Evolutionary conservation across 1,140 invertebrate genomes (phyloP).

Genomic region (Medauroidea extradentata): DNA sequence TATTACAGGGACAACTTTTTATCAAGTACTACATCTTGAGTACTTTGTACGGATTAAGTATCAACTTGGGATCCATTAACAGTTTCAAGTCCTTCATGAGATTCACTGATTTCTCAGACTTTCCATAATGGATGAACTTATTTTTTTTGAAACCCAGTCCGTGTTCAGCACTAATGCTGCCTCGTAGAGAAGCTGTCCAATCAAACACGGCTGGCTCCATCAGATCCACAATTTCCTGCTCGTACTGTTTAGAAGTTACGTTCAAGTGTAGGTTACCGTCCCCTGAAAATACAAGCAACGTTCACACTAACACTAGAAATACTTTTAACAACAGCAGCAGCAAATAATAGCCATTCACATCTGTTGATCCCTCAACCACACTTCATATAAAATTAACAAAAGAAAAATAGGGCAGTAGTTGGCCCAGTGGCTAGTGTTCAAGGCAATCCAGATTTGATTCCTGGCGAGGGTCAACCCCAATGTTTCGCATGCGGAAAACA

Average conservation of each 20-base stretch:
- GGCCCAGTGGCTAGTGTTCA: too few species aligned
- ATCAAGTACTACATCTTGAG: conserved; percentile 38
- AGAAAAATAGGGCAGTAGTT: too few species aligned
- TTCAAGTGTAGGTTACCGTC: conserved; percentile 93
- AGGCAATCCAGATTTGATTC: too few species aligned
- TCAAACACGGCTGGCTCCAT: conserved; percentile 92
- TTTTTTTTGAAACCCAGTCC: conserved; percentile 92
- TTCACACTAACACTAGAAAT: too few species aligned
- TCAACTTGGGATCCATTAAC: conserved; percentile 86
- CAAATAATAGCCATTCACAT: too few species aligned
- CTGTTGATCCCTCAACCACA: too few species aligned
- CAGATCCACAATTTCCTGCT: conserved; percentile 57
- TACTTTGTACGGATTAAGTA: conserved; percentile 96
- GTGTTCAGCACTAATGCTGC: conserved; percentile 94
- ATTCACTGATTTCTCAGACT: conserved; percentile 64
- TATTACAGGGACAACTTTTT: too few species aligned
- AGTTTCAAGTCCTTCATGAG: conserved; percentile 82
- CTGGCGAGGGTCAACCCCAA: too few species aligned
- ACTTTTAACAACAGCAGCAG: too few species aligned
- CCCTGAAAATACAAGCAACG: too few species aligned
- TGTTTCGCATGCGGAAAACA: too few species aligned
- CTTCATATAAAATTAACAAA: too few species aligned
- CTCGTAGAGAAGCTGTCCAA: conserved; percentile 69
- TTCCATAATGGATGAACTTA: conserved; percentile 81
- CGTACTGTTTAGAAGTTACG: conserved; percentile 66